Evolutionary conservation across 2,113 vertebrate species (phyloP), one percentile per base, ranked within the genome.

Genomic region (Leptocoma aspasia): DNA sequence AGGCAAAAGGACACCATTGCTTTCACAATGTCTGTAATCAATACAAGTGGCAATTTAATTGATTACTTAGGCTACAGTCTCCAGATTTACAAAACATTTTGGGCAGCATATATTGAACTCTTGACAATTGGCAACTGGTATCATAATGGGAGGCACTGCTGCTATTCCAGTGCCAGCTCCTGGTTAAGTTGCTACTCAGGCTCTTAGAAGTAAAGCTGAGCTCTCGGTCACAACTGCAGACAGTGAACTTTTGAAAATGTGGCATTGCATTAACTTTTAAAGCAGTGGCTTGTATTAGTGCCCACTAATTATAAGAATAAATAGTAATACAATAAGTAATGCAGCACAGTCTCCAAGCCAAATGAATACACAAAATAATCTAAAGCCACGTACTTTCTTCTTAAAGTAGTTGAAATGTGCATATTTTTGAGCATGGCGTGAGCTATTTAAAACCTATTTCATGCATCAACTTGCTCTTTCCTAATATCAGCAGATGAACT

Each of bases 401-500:
- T 77, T 69, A 44, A 85, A 70, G 59, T 37, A 64, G 28, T 56
- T 78, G 27, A 79, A 89, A 85, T 37, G 21, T 41, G 63, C 54
- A 60, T 85, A 50, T 73, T 92, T 85, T 45, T 57, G 65, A 79
- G 44, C 65, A 56, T 3, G 13, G 37, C 23, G 35, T 19, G 37
- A 87, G 56, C 60, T 80, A 72, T 85, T 90, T 71, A 52, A 90
- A 95, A 82, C 37, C n/a, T 52, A 30, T 80, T 79, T 87, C 17
- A 41, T 91, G 42, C 45, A 64, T 54, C 65, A 45, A 31, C 88
- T 90, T 79, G 44, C 54, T 90, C 75, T 61, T 82, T 31, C 20
- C 70, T 85, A 91, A 64, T 81, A 93, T 33, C 70, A 87, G 73
- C 69, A 81, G 76, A 92, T 66, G 81, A 95, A 57, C 26, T 80